Evolutionary conservation across 2,888 invertebrate genomes (phyloP).

Genomic region (Yponomeuta malinellus): DNA sequence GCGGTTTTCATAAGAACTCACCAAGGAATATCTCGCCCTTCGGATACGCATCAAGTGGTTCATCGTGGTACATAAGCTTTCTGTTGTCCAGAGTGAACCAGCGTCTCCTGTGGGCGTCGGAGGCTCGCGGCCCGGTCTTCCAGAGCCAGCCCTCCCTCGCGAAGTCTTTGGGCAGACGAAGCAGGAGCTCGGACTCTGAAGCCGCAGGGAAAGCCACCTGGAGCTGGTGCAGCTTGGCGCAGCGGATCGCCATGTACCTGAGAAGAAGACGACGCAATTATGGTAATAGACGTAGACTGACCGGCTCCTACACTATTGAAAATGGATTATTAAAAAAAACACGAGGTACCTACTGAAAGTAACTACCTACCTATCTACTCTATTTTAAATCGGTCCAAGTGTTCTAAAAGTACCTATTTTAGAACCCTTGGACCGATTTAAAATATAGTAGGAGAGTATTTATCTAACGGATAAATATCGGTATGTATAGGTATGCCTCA

Average conservation of each 20-base stretch:
- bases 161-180: conserved; percentile 87
- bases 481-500: too few species aligned
- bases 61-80: conserved; percentile 95
- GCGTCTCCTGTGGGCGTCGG: conserved; percentile 87
- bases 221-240: conserved; percentile 88
- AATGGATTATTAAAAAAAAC: too few species aligned
- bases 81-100: conserved; percentile 94
- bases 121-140: conserved; percentile 90
- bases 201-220: conserved; percentile 90
- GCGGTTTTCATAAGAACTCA: conserved; percentile 30
- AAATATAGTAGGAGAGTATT: too few species aligned
- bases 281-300: too few species aligned
- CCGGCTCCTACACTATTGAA: too few species aligned
- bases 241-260: conserved; percentile 85
- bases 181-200: conserved; percentile 81
- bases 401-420: too few species aligned
- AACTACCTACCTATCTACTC: too few species aligned
- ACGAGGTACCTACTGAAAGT: too few species aligned
- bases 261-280: conserved; percentile 12
- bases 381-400: too few species aligned
- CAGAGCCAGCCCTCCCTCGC: conserved; percentile 90
- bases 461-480: too few species aligned
- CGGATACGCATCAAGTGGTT: conserved; percentile 90
- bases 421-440: too few species aligned
- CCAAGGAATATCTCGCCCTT: conserved; percentile 94